phyloP scores from a whole-genome alignment of 1,140 invertebrate genomes.

The Drosophila willistoni region DNA sequence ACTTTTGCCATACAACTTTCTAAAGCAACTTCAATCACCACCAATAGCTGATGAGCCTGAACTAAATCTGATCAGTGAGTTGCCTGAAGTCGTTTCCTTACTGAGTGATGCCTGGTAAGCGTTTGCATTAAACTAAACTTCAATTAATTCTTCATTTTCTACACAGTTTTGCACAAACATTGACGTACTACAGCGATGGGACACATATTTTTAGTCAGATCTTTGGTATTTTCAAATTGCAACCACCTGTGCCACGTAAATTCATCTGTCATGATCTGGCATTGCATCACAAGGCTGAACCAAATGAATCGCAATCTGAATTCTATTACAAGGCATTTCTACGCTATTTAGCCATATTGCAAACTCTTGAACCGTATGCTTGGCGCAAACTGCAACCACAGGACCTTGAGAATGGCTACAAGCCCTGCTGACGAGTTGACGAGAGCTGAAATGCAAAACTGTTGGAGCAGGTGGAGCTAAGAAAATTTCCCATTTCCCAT shows the following conservation, averaged over 20 bases:
- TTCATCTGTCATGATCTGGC: constrained; percentile 42
- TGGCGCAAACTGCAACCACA: constrained; percentile 25
- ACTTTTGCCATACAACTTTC: constrained; percentile 9
- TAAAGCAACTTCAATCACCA: neutral
- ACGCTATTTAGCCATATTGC: constrained; percentile 32
- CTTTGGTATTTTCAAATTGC: constrained; percentile 12
- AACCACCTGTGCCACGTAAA: neutral
- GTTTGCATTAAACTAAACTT: neutral
- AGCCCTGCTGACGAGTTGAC: neutral
- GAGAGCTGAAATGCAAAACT: neutral
- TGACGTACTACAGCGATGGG: constrained; percentile 23
- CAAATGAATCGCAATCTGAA: neutral
- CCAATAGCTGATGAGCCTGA: neutral
- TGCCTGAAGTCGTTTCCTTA: neutral
- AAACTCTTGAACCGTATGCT: constrained; percentile 14
- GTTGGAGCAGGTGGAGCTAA: constrained; percentile 10
- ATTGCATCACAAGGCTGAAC: constrained; percentile 31
- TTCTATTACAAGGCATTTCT: constrained; percentile 46
- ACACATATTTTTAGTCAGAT: constrained; percentile 8
- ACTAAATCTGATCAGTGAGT: constrained; percentile 13
- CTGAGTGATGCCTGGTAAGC: constrained; percentile 14
- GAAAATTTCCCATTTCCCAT: neutral
- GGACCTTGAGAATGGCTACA: constrained; percentile 1
- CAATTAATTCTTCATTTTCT: neutral
- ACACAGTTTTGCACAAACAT: constrained; percentile 16